These are phyloP conservation scores for Karalla daura DNA, from an alignment of 2,797 vertebrate species.

Conservation along the genomic window DNA sequence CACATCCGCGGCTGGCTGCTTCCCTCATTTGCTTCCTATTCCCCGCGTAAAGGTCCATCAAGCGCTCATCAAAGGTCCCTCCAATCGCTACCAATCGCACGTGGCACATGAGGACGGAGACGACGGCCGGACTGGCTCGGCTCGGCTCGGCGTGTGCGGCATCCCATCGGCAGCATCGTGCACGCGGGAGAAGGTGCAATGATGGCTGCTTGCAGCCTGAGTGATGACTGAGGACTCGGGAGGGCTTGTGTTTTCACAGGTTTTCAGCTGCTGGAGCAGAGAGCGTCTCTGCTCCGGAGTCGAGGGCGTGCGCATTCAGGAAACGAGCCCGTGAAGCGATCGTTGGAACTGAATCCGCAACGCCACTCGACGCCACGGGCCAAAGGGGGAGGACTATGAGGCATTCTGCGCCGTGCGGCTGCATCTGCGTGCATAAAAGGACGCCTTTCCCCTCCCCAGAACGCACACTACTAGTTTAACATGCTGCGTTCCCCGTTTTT, in stretches of 20 bases:
- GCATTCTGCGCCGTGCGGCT: not conserved
- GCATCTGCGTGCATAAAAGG: no score
- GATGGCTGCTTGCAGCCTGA: no score
- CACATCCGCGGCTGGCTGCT: slow-evolving; percentile 45
- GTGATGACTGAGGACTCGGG: no score
- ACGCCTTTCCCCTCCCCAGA: no score
- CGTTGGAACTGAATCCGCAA: slow-evolving; percentile 15
- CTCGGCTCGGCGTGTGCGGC: not conserved
- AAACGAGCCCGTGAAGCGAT: not conserved
- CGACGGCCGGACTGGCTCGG: slow-evolving; percentile 10
- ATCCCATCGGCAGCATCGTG: not conserved
- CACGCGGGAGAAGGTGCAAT: not conserved
- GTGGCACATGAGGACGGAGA: slow-evolving; percentile 53
- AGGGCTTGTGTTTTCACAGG: not conserved
- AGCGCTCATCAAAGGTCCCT: slow-evolving; percentile 58
- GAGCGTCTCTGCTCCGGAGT: not conserved
- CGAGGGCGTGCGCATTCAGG: slow-evolving; percentile 1
- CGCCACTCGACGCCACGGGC: not conserved
- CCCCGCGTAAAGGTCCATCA: slow-evolving; percentile 67
- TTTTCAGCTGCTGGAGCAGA: not conserved
- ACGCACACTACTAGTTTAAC: no score
- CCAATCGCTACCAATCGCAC: slow-evolving; percentile 69
- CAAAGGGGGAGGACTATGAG: not conserved
- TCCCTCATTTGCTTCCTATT: slow-evolving; percentile 68
- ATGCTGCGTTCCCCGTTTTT: no score